Conservation (phyloP, 2,888 invertebrate species). For the Eustalomyia histrio region DNA sequence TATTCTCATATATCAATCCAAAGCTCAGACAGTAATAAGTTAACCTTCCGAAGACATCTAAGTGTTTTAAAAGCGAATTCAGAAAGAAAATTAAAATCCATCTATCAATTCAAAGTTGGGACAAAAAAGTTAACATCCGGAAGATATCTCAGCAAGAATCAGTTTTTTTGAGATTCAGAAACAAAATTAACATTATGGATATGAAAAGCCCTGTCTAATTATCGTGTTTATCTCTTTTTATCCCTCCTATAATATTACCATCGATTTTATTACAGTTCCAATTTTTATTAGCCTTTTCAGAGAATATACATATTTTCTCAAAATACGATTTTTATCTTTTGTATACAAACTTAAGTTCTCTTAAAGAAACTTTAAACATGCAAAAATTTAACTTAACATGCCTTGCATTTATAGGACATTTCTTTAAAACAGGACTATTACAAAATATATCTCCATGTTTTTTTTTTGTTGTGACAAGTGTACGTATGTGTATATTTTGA, state of each 20-base stretch:
- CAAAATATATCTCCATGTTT: conserved; percentile 31
- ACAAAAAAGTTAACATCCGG: no score
- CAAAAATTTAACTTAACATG: conserved; percentile 12
- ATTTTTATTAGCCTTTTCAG: neutral
- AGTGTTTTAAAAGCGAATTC: no score
- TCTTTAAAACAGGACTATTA: conserved; percentile 18
- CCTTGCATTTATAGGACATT: neutral
- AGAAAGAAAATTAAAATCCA: no score
- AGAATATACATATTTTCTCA: neutral
- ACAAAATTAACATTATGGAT: no score
- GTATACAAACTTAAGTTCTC: neutral
- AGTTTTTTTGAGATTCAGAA: no score
- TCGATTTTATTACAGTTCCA: neutral
- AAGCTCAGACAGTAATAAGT: no score
- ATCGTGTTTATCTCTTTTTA: no score
- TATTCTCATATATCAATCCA: no score
- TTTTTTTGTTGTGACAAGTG: neutral
- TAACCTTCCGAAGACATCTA: no score
- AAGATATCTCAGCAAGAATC: no score
- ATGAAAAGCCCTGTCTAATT: no score
- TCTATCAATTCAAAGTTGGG: no score
- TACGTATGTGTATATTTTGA: conserved; percentile 5
- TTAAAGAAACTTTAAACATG: conserved; percentile 19
- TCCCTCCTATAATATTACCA: neutral
- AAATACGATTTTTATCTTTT: neutral